Evolutionary conservation across 2,888 invertebrate genomes (phyloP).

Genomic region (Cryptops parisi): DNA sequence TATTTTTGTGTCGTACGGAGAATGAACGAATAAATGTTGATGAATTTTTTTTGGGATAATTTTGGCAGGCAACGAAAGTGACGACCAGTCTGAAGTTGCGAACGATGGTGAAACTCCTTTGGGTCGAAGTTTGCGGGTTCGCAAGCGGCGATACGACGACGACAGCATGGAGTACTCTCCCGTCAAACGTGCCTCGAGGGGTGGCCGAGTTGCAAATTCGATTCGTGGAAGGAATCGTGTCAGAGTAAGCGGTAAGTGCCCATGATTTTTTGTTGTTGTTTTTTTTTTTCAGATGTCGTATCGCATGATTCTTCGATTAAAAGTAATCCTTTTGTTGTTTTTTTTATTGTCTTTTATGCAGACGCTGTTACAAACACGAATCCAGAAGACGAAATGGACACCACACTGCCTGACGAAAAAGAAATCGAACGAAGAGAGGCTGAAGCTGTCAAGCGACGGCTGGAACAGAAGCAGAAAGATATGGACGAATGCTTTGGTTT

Average conservation of each 20-base stretch:
- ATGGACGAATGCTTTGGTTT: conserved; percentile 71
- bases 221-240: not conserved
- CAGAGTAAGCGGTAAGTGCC: too few relatives aligned
- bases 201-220: not conserved
- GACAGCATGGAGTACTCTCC: not conserved
- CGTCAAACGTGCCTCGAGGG: not conserved
- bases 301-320: not conserved
- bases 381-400: conserved; percentile 2
- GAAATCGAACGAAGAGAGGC: conserved; percentile 19
- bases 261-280: too few relatives aligned
- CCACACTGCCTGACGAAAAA: conserved; percentile 13
- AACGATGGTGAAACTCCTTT: conserved; percentile 34
- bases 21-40: not conserved
- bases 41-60: not conserved
- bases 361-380: conserved; percentile 29
- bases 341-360: too few relatives aligned
- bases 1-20: not conserved
- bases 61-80: not conserved
- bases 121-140: conserved; percentile 33
- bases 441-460: conserved; percentile 17
- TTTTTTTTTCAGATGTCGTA: too few relatives aligned
- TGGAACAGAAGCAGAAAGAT: conserved; percentile 41
- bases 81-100: too few relatives aligned
- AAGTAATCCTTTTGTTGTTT: not conserved
- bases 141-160: conserved; percentile 27